Conservation (phyloP, 1,140 invertebrate genomes). For the Gryllus bimaculatus region DNA sequence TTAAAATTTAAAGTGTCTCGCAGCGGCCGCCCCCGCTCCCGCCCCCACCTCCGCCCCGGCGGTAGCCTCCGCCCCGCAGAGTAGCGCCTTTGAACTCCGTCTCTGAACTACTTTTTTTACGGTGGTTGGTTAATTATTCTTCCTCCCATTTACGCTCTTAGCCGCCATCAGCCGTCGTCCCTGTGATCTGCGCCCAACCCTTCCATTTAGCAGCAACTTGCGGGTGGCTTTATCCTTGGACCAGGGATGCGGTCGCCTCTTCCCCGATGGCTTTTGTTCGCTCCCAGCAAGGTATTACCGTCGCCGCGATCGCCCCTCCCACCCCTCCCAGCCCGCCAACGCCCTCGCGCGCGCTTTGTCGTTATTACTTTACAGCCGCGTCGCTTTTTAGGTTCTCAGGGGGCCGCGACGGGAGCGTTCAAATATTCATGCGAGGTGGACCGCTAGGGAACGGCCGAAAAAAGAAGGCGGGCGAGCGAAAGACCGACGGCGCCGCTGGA, state of each 20-base stretch:
- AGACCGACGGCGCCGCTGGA: background rate
- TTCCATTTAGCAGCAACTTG: slow-evolving; percentile 1
- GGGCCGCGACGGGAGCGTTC: background rate
- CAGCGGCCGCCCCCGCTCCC: no score
- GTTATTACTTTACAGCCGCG: background rate
- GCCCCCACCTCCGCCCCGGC: no score
- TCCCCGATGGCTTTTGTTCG: background rate
- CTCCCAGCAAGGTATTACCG: background rate
- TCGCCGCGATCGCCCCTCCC: background rate
- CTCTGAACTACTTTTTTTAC: slow-evolving; percentile 1
- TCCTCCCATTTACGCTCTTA: background rate
- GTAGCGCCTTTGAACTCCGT: background rate
- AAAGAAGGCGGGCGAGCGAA: background rate
- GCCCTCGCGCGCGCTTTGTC: background rate
- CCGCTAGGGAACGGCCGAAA: background rate
- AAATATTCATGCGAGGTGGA: slow-evolving; percentile 4
- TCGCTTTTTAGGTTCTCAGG: background rate
- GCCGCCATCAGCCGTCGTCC: background rate
- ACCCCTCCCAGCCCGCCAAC: background rate
- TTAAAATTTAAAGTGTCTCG: slow-evolving; percentile 1
- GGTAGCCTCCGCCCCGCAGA: background rate
- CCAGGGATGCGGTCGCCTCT: background rate
- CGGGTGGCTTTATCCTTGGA: background rate
- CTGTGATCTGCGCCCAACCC: background rate
- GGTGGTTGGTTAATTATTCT: background rate